phyloP scores from a whole-genome alignment of 2,888 invertebrate species.

The Calameuta idolon region DNA sequence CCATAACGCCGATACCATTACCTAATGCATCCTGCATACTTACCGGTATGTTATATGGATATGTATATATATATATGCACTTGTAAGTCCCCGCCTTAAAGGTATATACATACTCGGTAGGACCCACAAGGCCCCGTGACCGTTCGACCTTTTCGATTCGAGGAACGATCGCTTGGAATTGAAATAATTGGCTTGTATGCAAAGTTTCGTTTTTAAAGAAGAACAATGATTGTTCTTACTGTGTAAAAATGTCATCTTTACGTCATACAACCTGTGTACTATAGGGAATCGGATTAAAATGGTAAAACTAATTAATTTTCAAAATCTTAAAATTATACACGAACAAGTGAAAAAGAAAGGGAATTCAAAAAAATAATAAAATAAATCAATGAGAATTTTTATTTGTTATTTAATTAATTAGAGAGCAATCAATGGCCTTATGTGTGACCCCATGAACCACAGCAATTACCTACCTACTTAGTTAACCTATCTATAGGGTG shows the following conservation, averaged over 20 bases:
- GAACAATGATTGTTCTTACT: too few relatives aligned
- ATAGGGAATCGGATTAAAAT: not conserved
- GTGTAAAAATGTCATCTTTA: not conserved
- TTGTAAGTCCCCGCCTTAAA: not conserved
- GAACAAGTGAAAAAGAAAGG: too few relatives aligned
- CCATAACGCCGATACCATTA: slow-evolving; percentile 60
- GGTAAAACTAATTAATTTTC: not conserved
- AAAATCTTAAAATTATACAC: too few relatives aligned
- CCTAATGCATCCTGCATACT: slow-evolving; percentile 51
- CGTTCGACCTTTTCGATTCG: slow-evolving; percentile 9
- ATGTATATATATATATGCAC: not conserved
- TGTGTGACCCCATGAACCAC: too few relatives aligned
- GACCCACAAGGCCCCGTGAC: not conserved
- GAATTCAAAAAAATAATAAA: not conserved
- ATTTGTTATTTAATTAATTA: not conserved
- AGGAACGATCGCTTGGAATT: slow-evolving; percentile 47
- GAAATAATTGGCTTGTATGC: slow-evolving; percentile 52
- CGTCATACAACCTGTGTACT: not conserved
- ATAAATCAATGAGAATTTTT: not conserved
- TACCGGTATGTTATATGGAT: slow-evolving; percentile 10
- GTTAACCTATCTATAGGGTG: not conserved
- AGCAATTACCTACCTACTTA: not conserved
- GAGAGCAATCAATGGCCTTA: too few relatives aligned
- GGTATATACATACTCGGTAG: not conserved
- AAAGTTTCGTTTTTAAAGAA: slow-evolving; percentile 27